Evolutionary conservation across 2,888 invertebrate species (phyloP).

Genomic region (Antitype chi): DNA sequence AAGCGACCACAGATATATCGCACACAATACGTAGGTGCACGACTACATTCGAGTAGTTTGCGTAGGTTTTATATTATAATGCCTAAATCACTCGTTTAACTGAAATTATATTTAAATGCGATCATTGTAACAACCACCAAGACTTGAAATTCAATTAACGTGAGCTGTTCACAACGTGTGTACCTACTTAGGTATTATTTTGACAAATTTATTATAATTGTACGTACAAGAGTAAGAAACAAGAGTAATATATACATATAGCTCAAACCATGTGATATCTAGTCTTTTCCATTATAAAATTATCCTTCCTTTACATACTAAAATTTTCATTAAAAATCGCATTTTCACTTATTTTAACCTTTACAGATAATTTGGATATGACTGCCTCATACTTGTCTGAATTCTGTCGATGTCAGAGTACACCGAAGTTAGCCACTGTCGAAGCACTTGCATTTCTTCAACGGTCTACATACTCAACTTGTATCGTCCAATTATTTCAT

Average conservation of each 20-base stretch:
- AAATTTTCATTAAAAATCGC: conserved; percentile 66
- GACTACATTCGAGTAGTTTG: conserved; percentile 67
- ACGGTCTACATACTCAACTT: conserved; percentile 55
- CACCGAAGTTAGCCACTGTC: conserved; percentile 46
- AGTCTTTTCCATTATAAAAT: conserved; percentile 86
- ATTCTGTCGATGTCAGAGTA: conserved; percentile 40
- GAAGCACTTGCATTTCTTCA: conserved; percentile 58
- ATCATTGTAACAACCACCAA: conserved; percentile 70
- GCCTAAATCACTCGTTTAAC: conserved; percentile 69
- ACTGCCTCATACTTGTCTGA: conserved; percentile 53
- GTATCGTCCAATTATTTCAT: conserved; percentile 64
- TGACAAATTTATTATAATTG: conserved; percentile 74
- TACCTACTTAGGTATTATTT: conserved; percentile 74
- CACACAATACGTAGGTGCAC: conserved; percentile 71
- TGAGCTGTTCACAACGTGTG: conserved; percentile 70
- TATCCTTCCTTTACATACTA: conserved; percentile 75
- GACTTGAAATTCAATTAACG: conserved; percentile 72
- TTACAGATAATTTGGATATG: conserved; percentile 62
- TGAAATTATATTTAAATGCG: conserved; percentile 65
- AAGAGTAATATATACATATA: conserved; percentile 81
- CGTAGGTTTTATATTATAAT: conserved; percentile 71
- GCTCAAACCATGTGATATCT: conserved; percentile 90
- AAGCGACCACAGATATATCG: conserved; percentile 62
- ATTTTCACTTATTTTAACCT: conserved; percentile 64
- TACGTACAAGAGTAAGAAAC: conserved; percentile 77